phyloP scores from a whole-genome alignment of 2,113 vertebrate genomes.

The Nematolebias whitei region DNA sequence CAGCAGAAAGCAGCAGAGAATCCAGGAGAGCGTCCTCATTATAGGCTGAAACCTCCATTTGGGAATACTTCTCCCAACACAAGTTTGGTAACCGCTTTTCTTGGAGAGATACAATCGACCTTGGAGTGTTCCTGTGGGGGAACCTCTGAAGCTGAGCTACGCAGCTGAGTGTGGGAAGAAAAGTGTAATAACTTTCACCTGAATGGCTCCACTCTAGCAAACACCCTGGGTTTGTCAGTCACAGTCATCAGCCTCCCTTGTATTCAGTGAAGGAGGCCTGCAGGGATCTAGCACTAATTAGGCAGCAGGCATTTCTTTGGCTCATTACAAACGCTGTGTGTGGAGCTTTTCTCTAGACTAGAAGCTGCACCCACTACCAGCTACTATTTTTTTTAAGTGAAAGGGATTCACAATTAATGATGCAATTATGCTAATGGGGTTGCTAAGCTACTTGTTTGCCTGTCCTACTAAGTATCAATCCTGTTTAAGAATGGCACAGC shows the following conservation, averaged over 20 bases:
- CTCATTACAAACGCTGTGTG: constrained; percentile 60
- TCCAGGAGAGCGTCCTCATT: constrained; percentile 60
- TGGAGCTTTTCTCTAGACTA: constrained; percentile 58
- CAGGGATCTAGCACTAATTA: constrained; percentile 72
- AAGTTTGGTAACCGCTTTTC: constrained; percentile 55
- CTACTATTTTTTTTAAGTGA: constrained; percentile 63
- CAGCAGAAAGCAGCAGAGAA: constrained; percentile 43
- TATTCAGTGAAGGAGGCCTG: constrained; percentile 59
- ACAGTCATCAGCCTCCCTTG: constrained; percentile 62
- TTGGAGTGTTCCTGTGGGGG: constrained; percentile 62
- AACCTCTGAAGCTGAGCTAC: constrained; percentile 66
- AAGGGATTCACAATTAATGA: constrained; percentile 78
- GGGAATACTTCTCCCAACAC: constrained; percentile 59
- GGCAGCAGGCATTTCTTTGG: constrained; percentile 71
- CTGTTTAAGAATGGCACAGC: constrained; percentile 51
- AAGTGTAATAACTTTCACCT: constrained; percentile 77
- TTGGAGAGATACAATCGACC: constrained; percentile 61
- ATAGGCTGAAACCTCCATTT: constrained; percentile 49
- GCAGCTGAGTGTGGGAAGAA: constrained; percentile 75
- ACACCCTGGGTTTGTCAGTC: constrained; percentile 74
- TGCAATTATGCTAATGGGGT: constrained; percentile 77
- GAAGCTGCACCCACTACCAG: constrained; percentile 65
- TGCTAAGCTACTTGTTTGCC: constrained; percentile 52
- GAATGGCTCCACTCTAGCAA: constrained; percentile 73
- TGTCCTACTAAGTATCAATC: constrained; percentile 62